phyloP scores from a whole-genome alignment of 2,113 vertebrate genomes.

The Rhinoptilus africanus region DNA sequence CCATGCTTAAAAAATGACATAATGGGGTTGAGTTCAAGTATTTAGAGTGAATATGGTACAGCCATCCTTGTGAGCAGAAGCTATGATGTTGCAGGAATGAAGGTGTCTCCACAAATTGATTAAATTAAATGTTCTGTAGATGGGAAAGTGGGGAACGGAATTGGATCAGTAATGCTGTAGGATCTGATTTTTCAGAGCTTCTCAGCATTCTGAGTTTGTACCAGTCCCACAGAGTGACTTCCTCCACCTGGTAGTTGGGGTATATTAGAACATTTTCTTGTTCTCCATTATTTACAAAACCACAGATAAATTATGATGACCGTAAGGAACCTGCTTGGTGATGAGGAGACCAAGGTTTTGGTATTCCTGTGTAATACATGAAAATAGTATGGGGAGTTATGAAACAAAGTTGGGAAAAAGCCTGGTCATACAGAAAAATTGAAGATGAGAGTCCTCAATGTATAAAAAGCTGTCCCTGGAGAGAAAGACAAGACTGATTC shows the following conservation, averaged over 20 bases:
- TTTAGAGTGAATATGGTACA: not conserved
- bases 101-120: not conserved
- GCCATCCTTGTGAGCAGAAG: not conserved
- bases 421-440: not conserved
- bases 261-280: not conserved
- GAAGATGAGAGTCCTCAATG: not conserved
- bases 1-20: not conserved
- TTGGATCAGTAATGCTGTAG: not conserved
- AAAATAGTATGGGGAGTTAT: not conserved
- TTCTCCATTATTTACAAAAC: not conserved
- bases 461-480: conserved; percentile 67
- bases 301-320: not conserved
- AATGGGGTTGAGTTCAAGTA: not conserved
- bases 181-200: not conserved
- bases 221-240: not conserved
- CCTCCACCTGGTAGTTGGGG: not conserved
- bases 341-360: not conserved
- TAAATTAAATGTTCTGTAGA: not conserved
- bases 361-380: not conserved
- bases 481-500: conserved; percentile 81
- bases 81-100: not conserved
- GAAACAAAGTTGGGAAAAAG: not conserved
- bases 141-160: not conserved
- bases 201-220: not conserved
- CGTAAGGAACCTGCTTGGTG: not conserved